A percentile compares a stretch with the other conserved stretches of the same genome.
Conservation (phyloP, 2,113 vertebrate species). For the Scomber japonicus region DNA sequence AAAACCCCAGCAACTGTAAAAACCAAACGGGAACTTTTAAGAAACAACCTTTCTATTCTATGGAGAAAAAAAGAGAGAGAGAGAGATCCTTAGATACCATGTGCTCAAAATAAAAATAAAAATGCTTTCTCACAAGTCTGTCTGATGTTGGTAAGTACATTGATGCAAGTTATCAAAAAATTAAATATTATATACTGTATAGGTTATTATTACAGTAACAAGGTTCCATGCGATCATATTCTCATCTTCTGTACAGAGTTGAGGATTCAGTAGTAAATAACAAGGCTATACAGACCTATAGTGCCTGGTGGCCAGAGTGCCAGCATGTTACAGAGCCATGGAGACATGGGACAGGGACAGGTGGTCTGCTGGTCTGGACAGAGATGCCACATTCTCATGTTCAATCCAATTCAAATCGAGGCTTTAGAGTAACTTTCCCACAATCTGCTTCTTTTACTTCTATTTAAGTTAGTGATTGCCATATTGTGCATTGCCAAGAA, state of each 20-base stretch:
- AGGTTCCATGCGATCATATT: conserved; percentile 87
- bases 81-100: conserved; percentile 66
- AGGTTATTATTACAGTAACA: conserved; percentile 94
- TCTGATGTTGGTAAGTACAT: conserved; percentile 68
- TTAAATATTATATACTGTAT: conserved; percentile 91
- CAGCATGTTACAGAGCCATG: conserved; percentile 67
- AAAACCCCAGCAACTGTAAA: conserved; percentile 85
- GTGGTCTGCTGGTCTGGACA: conserved; percentile 48
- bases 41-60: conserved; percentile 79
- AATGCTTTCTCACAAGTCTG: conserved; percentile 55
- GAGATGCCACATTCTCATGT: conserved; percentile 33
- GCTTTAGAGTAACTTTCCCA: conserved; percentile 4
- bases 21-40: conserved; percentile 77
- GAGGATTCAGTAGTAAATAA: conserved; percentile 93
- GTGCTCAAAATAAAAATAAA: conserved; percentile 74
- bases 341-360: conserved; percentile 61
- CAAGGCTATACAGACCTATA: conserved; percentile 87
- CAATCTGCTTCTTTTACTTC: neutral
- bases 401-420: conserved; percentile 1
- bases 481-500: neutral
- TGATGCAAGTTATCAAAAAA: conserved; percentile 81
- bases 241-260: conserved; percentile 88
- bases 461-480: neutral
- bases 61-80: conserved; percentile 55
- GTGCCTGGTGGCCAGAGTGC: conserved; percentile 76